These are phyloP conservation scores for Acronicta psi DNA, from an alignment of 2,888 invertebrate genomes.

Conservation along the genomic window DNA sequence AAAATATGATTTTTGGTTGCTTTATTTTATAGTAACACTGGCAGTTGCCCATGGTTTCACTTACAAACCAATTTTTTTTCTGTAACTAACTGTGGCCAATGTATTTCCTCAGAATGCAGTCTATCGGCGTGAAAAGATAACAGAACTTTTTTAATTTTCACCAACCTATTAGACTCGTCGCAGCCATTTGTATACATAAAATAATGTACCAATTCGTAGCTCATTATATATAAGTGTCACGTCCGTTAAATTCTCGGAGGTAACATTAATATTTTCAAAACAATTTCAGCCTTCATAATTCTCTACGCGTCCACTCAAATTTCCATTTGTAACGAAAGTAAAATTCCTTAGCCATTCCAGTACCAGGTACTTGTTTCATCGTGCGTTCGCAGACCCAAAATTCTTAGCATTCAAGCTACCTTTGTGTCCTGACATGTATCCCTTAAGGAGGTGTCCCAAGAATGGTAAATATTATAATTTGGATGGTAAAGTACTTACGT, in stretches of 20 bases:
- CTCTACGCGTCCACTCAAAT: slow-evolving; percentile 5
- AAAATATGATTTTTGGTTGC: not conserved
- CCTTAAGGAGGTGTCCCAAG: slow-evolving; percentile 1
- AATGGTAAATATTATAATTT: not conserved
- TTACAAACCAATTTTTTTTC: too few species aligned
- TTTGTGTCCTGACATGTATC: not conserved
- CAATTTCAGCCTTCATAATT: slow-evolving; percentile 6
- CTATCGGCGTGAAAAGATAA: too few species aligned
- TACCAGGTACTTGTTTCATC: slow-evolving; percentile 2
- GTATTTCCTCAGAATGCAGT: too few species aligned
- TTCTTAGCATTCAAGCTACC: slow-evolving; percentile 7
- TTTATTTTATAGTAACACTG: too few species aligned
- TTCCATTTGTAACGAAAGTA: slow-evolving; percentile 11
- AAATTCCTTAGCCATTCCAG: slow-evolving; percentile 1
- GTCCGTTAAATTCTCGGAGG: not conserved
- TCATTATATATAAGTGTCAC: not conserved
- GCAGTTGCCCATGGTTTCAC: too few species aligned
- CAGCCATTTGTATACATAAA: too few species aligned
- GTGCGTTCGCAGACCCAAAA: slow-evolving; percentile 5
- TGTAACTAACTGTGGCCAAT: too few species aligned
- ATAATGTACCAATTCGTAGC: not conserved
- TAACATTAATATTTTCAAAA: slow-evolving; percentile 1
- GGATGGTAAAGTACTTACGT: not conserved
- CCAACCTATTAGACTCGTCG: too few species aligned
- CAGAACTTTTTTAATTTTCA: too few species aligned